phyloP scores from a whole-genome alignment of 2,888 invertebrate genomes.

The Lithophane ornitopus region DNA sequence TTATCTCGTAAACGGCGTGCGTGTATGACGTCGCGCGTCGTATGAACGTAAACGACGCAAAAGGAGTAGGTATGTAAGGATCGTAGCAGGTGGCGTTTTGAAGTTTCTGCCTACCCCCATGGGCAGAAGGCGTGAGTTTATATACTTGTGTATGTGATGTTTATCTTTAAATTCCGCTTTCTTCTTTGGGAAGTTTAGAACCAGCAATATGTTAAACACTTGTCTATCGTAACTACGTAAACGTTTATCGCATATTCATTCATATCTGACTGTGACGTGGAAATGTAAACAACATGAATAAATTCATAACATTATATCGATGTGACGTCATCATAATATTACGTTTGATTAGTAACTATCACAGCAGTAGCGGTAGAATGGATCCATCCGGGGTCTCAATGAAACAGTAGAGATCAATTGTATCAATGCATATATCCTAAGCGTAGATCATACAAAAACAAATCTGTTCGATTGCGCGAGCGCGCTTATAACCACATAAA shows the following conservation, averaged over 20 bases:
- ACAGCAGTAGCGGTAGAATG: neutral
- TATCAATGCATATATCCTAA: too few species aligned
- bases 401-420: too few species aligned
- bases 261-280: slow-evolving; percentile 16
- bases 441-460: too few species aligned
- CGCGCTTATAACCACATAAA: too few species aligned
- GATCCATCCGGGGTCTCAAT: too few species aligned
- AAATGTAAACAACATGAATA: slow-evolving; percentile 9
- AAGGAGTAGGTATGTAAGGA: neutral
- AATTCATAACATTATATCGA: neutral
- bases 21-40: too few species aligned
- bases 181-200: neutral
- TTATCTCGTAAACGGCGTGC: neutral
- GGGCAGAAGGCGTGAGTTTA: neutral
- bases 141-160: neutral
- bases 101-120: neutral
- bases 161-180: neutral
- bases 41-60: neutral
- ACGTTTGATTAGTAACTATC: neutral
- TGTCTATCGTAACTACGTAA: neutral
- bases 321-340: neutral
- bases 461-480: too few species aligned
- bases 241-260: slow-evolving; percentile 22
- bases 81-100: neutral
- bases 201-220: neutral